Base-by-base conservation (phyloP, 2,888 invertebrate species). In the Neoscelio sp. region DNA sequence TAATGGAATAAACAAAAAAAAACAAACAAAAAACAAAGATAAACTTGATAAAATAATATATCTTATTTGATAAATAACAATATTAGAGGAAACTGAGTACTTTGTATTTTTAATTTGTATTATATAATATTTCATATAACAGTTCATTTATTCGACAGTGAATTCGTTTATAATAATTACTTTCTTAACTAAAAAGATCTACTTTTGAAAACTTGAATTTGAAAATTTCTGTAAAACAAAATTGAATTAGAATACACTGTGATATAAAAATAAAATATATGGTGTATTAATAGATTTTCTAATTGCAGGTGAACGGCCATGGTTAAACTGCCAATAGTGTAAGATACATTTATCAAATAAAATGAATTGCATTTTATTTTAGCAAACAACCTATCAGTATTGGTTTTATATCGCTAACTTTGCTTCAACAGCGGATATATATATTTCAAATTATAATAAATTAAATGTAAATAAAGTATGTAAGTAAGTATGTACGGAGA, bases 301-400 rank as follows among this genome's bases (percentile, higher is more conserved):
- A 35, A 33, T 23, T 28, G 4, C 15, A 70, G 58, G 48, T 70
- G 40, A 70, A 30, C 20, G 30, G 50, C 40, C 6, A 28, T 4
- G 12, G 33, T 18, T 40, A 23, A 70, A 17, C 30, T 50, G 23
- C 40, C 30, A 58, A 18, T 40, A 40, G 35, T 48, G 20, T 38
- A 56, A 56, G 67, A 56, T 54, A 46, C 2, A 30, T 20, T 46
- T 13, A 50, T 40, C 6, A 2, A 46, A 35, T 65, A 18, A 50
- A 28, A 38, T 28, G 15, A 40, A 30, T 13, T 4, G 7, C 13
- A 38, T 17, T 65, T 38, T 65, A 65, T 38, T 30, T 2, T 40
- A 28, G 42, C 3, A 46, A 50, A 33, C 10, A 12, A 18, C 13
- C 8, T 10, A 50, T 28, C 64, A 65, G 64, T 65, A 65, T 65